These are phyloP conservation scores for Listronotus oregonensis DNA, from an alignment of 1,140 invertebrate species.

Conservation along the genomic window DNA sequence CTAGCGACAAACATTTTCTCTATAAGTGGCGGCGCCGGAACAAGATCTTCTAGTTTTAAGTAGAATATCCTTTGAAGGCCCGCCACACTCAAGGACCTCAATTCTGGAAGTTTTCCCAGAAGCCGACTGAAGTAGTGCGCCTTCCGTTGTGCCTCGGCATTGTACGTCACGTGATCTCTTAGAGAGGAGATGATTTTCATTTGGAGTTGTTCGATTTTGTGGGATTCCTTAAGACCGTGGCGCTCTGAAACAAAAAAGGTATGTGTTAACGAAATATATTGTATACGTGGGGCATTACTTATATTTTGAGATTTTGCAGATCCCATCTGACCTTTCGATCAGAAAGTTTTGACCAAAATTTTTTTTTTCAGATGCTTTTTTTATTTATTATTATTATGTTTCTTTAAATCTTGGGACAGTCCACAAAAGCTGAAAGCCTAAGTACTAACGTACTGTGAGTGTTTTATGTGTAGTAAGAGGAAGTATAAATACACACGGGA, in stretches of 20 bases:
- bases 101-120: slow-evolving; percentile 87
- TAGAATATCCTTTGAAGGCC: slow-evolving; percentile 94
- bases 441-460: no score
- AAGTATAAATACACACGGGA: no score
- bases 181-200: slow-evolving; percentile 94
- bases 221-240: slow-evolving; percentile 88
- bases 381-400: no score
- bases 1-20: slow-evolving; percentile 94
- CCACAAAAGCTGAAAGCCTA: no score
- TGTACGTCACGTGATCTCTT: slow-evolving; percentile 93
- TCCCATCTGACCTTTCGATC: no score
- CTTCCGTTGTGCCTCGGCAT: slow-evolving; percentile 84
- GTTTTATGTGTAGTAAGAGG: no score
- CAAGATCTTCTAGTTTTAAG: slow-evolving; percentile 89
- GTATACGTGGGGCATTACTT: no score
- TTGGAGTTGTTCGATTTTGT: slow-evolving; percentile 90
- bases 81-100: slow-evolving; percentile 88
- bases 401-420: no score
- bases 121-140: slow-evolving; percentile 91
- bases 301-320: no score
- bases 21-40: slow-evolving; percentile 88
- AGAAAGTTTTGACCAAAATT: no score
- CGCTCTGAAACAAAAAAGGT: slow-evolving; percentile 74
- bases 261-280: no score
- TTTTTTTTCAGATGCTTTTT: no score